Evolutionary conservation across 2,797 vertebrate species (phyloP).

Genomic region (Heterohyrax brucei): DNA sequence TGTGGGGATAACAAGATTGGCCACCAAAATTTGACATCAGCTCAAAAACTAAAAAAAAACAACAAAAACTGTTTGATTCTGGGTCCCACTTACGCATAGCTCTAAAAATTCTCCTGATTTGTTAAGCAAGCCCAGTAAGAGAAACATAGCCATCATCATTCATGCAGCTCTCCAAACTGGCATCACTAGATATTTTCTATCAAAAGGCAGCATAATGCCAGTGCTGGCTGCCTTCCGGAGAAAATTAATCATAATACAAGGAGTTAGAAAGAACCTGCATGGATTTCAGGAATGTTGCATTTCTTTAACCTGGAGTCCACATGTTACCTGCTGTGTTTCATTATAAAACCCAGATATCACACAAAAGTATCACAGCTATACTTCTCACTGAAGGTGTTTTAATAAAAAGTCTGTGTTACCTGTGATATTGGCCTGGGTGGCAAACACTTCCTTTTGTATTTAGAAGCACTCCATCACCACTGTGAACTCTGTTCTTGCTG

Average conservation of each 20-base stretch:
- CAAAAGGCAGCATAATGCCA: constrained; percentile 54
- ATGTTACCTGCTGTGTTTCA: constrained; percentile 77
- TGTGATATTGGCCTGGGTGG: constrained; percentile 49
- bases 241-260: constrained; percentile 76
- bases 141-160: neutral
- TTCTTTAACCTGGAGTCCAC: constrained; percentile 70
- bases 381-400: constrained; percentile 75
- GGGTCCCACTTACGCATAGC: neutral
- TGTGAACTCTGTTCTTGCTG: constrained; percentile 26
- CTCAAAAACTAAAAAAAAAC: constrained; percentile 19
- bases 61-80: neutral
- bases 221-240: constrained; percentile 41
- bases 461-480: constrained; percentile 43
- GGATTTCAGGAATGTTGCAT: constrained; percentile 74
- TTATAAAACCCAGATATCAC: constrained; percentile 73
- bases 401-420: constrained; percentile 78
- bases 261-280: constrained; percentile 71
- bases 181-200: constrained; percentile 34
- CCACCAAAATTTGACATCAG: neutral
- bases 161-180: neutral
- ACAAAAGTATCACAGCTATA: constrained; percentile 68
- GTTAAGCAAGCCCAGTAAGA: constrained; percentile 11
- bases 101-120: constrained; percentile 49
- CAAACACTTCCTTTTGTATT: constrained; percentile 73
- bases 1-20: neutral